Percentiles rank a stretch among this genome's conserved stretches.
phyloP scores from a whole-genome alignment of 37 sponge, comb jelly and placozoan species.

The Crambe crambe region DNA sequence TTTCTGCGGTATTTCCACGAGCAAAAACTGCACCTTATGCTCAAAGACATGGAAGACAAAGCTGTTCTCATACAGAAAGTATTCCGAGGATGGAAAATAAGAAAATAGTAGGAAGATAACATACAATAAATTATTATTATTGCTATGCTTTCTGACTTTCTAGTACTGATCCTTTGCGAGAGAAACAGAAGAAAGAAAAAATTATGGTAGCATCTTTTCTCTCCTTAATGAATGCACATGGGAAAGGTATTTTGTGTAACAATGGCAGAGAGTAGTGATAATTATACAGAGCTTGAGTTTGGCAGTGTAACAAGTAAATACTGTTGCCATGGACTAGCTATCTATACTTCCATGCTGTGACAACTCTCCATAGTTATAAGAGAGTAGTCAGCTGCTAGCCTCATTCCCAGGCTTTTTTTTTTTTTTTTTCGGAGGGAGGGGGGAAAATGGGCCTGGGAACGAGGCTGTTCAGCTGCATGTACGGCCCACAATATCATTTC shows the following conservation, averaged over 20 bases:
- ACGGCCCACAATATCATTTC: no score
- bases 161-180: constrained; percentile 11
- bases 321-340: no score
- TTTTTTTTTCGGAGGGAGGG: no score
- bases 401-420: no score
- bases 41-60: constrained; percentile 57
- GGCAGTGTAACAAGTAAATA: no score
- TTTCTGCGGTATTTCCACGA: constrained; percentile 83
- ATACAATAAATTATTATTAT: no score
- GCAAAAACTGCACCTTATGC: constrained; percentile 54
- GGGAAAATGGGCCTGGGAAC: no score
- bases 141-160: neutral
- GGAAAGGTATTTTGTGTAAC: constrained; percentile 13
- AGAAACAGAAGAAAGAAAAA: constrained; percentile 21
- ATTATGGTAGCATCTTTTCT: neutral
- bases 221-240: neutral
- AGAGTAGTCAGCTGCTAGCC: no score
- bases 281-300: no score
- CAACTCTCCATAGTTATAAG: no score
- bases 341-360: no score
- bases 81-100: constrained; percentile 44
- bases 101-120: constrained; percentile 76
- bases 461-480: no score
- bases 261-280: neutral
- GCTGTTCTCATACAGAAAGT: constrained; percentile 71